Percentiles rank a stretch among this genome's conserved stretches.
Evolutionary conservation across 2,113 vertebrate species (phyloP).

Genomic region (Psammodynastes pulverulentus): DNA sequence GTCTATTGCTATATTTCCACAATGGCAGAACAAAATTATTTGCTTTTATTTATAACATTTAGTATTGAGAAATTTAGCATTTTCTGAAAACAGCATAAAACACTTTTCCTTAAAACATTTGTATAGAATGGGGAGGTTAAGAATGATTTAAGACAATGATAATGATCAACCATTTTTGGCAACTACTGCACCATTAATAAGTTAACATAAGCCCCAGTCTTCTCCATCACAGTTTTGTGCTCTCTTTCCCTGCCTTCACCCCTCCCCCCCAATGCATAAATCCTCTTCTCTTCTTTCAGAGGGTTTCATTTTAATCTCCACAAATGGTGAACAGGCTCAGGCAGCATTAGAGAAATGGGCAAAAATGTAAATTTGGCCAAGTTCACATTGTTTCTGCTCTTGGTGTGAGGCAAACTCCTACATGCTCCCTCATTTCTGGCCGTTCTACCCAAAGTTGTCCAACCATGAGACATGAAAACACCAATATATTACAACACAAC

Average conservation of each 20-base stretch:
- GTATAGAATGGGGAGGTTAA: background rate
- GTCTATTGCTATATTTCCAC: background rate
- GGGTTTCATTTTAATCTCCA: background rate
- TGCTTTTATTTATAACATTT: conserved; percentile 10
- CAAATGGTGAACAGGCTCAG: background rate
- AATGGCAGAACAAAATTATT: background rate
- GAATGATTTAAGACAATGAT: background rate
- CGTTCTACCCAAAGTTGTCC: too few relatives aligned
- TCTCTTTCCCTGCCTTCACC: background rate
- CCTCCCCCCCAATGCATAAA: background rate
- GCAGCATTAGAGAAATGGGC: background rate
- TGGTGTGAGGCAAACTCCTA: background rate
- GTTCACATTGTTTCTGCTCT: background rate
- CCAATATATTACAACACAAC: background rate
- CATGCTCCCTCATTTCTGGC: background rate
- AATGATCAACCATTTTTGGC: background rate
- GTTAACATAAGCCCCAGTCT: background rate
- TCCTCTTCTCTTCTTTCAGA: background rate
- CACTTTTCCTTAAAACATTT: background rate
- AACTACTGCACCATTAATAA: background rate
- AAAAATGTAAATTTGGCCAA: background rate
- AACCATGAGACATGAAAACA: background rate
- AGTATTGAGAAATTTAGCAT: background rate
- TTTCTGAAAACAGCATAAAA: background rate
- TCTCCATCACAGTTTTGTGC: background rate